Evolutionary conservation across 2,113 vertebrate genomes (phyloP), one percentile per base, ranked within the genome.

Genomic region (Megalops atlanticus): DNA sequence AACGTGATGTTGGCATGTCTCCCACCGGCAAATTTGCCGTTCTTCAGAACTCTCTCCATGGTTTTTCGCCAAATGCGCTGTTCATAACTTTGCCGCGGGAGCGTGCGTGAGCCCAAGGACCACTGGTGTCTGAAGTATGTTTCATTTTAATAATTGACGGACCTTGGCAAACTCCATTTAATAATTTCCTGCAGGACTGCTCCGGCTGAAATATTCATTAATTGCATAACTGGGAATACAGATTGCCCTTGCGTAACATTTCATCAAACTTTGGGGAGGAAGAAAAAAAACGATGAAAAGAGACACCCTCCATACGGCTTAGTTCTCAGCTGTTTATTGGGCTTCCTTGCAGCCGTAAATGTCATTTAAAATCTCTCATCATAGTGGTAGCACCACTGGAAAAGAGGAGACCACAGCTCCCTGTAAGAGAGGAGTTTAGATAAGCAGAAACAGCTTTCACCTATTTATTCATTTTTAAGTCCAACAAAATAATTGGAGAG

Each of bases 141-240:
- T 31, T 64, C n/a, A 31, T 64, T 64, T 64, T 64, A 64, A 64
- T 64, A 64, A 64, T 64, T 64, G 58, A 64, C n/a, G 11, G 58
- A 31, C 58, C 58, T 64, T 64, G n/a, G 58, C 58, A 64, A 64
- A 64, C 31, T 64, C 58, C 58, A 64, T 31, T 8, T 64, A 1
- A 31, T 27, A 64, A 64, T 64, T 64, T 64, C n/a, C 24, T 27
- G 8, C 24, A 64, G n/a, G 58, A 27, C 58, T 0, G 11, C 24
- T 2, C 31, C 58, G 11, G 24, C 58, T 64, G n/a, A 64, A n/a
- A 64, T 45, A 54, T 54, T 16, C 49, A 54, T 54, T 21, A 54
- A 54, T 54, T 54, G 49, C 18, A 54, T 54, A 54, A 54, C 18
- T 21, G 8, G 49, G 24, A 54, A 54, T 54, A 54, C 49, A 24